phyloP scores from a whole-genome alignment of 1,140 invertebrate species.

The Lepidurus couesii region DNA sequence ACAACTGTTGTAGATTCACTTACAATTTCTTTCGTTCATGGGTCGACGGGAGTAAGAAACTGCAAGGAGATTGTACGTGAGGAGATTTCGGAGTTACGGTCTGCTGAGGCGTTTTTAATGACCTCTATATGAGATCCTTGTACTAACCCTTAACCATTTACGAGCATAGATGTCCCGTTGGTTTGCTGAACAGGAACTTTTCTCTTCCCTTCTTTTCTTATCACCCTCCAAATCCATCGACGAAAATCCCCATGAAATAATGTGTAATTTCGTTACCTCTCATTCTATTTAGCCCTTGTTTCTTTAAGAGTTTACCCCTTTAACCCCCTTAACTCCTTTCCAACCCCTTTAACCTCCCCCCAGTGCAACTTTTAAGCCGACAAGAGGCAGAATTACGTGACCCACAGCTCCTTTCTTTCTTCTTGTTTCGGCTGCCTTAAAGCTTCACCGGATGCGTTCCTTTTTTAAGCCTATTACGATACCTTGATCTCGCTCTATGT shows the following conservation, averaged over 20 bases:
- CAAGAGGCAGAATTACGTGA: background rate
- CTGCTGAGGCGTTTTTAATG: background rate
- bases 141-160: conserved; percentile 17
- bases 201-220: background rate
- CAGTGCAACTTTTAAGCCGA: background rate
- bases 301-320: background rate
- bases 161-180: background rate
- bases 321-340: background rate
- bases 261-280: background rate
- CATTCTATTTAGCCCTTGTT: background rate
- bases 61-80: background rate
- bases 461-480: conserved; percentile 16
- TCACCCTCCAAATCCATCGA: background rate
- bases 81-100: background rate
- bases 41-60: background rate
- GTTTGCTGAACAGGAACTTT: background rate
- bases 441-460: background rate
- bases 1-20: too few species aligned
- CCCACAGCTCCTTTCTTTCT: background rate
- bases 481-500: background rate
- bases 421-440: background rate
- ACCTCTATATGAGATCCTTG: conserved; percentile 15
- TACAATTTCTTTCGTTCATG: too few species aligned
- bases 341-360: background rate
- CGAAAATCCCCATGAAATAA: background rate